Percentiles rank a stretch among this genome's conserved stretches.
Evolutionary conservation across 1,140 invertebrate genomes (phyloP).

Genomic region (Hycleus cichorii): DNA sequence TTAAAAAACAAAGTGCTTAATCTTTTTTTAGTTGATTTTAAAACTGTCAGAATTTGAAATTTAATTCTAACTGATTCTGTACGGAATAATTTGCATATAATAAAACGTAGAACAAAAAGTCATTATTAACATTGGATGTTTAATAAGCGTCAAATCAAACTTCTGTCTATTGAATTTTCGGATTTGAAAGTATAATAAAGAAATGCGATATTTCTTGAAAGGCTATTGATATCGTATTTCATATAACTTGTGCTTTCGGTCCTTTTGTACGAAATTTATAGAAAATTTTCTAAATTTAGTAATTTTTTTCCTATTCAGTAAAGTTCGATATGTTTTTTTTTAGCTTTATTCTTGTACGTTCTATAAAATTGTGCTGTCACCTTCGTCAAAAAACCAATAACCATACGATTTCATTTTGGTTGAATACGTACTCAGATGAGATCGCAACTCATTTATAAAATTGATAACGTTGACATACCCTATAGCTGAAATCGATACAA

Average conservation of each 20-base stretch:
- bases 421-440: constrained; percentile 22
- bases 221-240: constrained; percentile 6
- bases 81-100: constrained; percentile 6
- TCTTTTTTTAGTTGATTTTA: no score
- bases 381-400: not conserved
- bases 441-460: constrained; percentile 25
- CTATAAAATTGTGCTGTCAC: not conserved
- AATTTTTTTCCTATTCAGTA: no score
- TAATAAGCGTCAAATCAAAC: constrained; percentile 10
- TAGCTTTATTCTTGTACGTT: no score
- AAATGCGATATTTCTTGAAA: constrained; percentile 3
- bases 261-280: no score
- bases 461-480: constrained; percentile 18
- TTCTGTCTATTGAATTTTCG: constrained; percentile 3
- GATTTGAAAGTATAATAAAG: constrained; percentile 4
- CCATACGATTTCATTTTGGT: constrained; percentile 12
- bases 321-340: no score
- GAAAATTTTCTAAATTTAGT: no score
- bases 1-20: no score
- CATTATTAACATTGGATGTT: constrained; percentile 7
- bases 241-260: not conserved
- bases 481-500: constrained; percentile 19
- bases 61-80: no score
- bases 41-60: no score
- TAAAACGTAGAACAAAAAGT: constrained; percentile 10